These are phyloP conservation scores for Euwallacea fornicatus DNA, from an alignment of 1,140 invertebrate genomes.

Conservation along the genomic window DNA sequence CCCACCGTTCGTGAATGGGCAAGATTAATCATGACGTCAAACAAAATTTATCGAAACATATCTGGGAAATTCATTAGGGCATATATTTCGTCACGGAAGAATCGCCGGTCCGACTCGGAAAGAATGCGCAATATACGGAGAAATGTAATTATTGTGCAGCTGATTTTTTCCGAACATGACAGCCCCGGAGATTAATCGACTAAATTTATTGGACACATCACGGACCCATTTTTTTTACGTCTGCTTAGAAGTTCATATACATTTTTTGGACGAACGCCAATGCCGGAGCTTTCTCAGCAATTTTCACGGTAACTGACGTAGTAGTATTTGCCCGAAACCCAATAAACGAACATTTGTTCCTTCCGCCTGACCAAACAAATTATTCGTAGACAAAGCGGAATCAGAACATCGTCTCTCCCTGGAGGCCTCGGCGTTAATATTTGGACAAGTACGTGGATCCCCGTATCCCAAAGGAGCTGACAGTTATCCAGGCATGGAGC, in stretches of 20 bases:
- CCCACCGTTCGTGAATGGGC: not conserved
- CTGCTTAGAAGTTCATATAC: too few relatives aligned
- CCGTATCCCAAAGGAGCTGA: slow-evolving; percentile 13
- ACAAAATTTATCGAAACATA: slow-evolving; percentile 21
- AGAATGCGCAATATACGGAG: slow-evolving; percentile 6
- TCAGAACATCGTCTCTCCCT: slow-evolving; percentile 13
- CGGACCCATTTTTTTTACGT: too few relatives aligned
- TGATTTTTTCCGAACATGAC: not conserved
- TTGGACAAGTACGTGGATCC: slow-evolving; percentile 22
- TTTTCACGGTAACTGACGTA: too few relatives aligned
- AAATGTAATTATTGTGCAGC: slow-evolving; percentile 4
- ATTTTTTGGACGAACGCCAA: too few relatives aligned
- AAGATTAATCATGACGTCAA: slow-evolving; percentile 17
- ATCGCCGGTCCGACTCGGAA: not conserved
- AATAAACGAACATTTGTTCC: not conserved
- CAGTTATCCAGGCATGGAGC: slow-evolving; percentile 20
- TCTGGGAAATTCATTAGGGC: slow-evolving; percentile 22
- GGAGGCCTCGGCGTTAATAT: slow-evolving; percentile 16
- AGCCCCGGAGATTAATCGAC: not conserved
- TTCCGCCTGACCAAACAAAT: slow-evolving; percentile 7
- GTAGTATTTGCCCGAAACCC: not conserved
- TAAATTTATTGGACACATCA: not conserved
- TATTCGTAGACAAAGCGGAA: slow-evolving; percentile 12
- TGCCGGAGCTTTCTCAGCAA: too few relatives aligned
- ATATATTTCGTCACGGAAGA: slow-evolving; percentile 17